Evolutionary conservation across 2,888 invertebrate genomes (phyloP).

Genomic region (Leptopilina myrica): DNA sequence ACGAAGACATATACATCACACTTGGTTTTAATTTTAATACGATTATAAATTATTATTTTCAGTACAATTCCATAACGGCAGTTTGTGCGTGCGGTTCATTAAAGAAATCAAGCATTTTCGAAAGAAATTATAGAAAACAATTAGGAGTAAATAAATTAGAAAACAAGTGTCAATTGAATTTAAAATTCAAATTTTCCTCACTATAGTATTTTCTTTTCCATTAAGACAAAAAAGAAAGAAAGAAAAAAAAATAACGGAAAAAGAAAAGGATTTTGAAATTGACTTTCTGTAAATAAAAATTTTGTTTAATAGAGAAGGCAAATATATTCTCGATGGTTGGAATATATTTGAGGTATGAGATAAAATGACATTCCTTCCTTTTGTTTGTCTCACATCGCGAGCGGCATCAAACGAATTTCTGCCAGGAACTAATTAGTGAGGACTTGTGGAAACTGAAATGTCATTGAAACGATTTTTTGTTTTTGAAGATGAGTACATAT

Average conservation of each 20-base stretch:
- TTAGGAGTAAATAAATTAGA: too few relatives aligned
- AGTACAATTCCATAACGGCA: too few relatives aligned
- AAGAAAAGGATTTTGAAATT: too few relatives aligned
- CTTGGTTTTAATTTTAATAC: too few relatives aligned
- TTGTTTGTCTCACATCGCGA: conserved; percentile 23
- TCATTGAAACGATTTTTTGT: not conserved
- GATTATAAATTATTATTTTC: too few relatives aligned
- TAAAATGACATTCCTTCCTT: conserved; percentile 8
- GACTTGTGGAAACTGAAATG: conserved; percentile 24
- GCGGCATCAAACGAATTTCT: conserved; percentile 30
- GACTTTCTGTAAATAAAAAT: not conserved
- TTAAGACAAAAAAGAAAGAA: too few relatives aligned
- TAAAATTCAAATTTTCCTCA: too few relatives aligned
- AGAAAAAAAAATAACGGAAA: not conserved
- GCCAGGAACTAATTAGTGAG: conserved; percentile 33
- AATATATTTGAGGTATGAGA: conserved; percentile 16
- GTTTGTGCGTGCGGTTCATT: too few relatives aligned
- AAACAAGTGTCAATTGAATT: too few relatives aligned
- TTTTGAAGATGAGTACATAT: not conserved
- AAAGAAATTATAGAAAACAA: too few relatives aligned
- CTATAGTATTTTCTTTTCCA: not conserved
- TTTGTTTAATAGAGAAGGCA: conserved; percentile 1
- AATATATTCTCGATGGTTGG: not conserved
- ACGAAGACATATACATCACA: too few relatives aligned
- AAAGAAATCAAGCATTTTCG: too few relatives aligned